Evolutionary conservation across 2,888 invertebrate genomes (phyloP).

Genomic region (Perdita meconis): DNA sequence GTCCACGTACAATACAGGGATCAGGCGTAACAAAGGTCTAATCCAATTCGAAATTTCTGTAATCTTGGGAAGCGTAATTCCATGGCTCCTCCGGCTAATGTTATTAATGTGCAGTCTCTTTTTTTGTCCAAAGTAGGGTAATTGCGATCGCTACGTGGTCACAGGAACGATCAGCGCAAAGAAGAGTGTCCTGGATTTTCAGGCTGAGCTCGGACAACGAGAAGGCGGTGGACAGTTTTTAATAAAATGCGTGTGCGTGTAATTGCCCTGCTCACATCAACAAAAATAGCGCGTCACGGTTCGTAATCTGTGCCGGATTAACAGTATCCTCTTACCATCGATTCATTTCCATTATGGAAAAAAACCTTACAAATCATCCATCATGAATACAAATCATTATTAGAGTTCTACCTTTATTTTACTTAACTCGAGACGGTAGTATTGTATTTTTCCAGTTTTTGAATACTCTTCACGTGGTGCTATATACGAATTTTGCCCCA

Average conservation of each 20-base stretch:
- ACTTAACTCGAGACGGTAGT: no score
- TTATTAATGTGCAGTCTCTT: slow-evolving; percentile 14
- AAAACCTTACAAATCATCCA: background rate
- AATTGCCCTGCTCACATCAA: slow-evolving; percentile 54
- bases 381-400: slow-evolving; percentile 1
- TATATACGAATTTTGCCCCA: no score
- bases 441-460: no score
- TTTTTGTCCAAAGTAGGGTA: slow-evolving; percentile 44
- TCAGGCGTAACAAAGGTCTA: no score
- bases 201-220: slow-evolving; percentile 15
- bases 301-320: slow-evolving; percentile 65
- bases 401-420: no score
- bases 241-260: slow-evolving; percentile 53
- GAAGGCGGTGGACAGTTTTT: slow-evolving; percentile 43
- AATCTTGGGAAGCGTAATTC: background rate
- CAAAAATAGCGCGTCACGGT: slow-evolving; percentile 66
- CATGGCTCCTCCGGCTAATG: background rate
- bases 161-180: slow-evolving; percentile 14
- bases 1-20: no score
- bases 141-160: slow-evolving; percentile 31
- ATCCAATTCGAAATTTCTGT: background rate
- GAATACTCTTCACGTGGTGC: no score
- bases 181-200: slow-evolving; percentile 44
- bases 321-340: slow-evolving; percentile 53
- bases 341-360: slow-evolving; percentile 39